Conservation (phyloP, 2,113 vertebrate genomes). For the Nerophis lumbriciformis region DNA sequence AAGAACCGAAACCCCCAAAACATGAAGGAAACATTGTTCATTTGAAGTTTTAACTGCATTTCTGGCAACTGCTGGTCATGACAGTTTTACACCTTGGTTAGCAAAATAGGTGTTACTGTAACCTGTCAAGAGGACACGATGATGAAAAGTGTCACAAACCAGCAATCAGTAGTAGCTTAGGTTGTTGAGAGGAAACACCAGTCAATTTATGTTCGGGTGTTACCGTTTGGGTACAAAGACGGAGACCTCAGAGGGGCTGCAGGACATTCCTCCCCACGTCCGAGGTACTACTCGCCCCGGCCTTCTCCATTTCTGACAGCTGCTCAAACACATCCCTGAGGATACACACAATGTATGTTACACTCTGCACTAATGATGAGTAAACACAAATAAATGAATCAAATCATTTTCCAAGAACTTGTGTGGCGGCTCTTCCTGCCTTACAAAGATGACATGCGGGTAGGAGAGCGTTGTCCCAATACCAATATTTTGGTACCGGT, state of each 20-base stretch:
- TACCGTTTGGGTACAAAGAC: background rate
- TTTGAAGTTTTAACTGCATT: constrained; percentile 41
- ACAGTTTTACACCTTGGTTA: constrained; percentile 11
- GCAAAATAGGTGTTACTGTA: background rate
- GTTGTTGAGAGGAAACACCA: constrained; percentile 28
- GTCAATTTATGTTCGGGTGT: constrained; percentile 6
- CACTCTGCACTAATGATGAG: no score
- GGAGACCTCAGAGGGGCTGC: constrained; percentile 67
- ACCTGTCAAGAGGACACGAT: constrained; percentile 1
- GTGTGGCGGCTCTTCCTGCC: no score
- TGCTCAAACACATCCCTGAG: constrained; percentile 92
- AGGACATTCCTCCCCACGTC: constrained; percentile 69
- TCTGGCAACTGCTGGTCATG: constrained; percentile 31
- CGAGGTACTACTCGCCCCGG: constrained; percentile 33
- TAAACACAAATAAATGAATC: no score
- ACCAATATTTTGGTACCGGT: no score
- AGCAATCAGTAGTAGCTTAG: constrained; percentile 59
- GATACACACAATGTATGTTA: constrained; percentile 2
- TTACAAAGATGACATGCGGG: no score
- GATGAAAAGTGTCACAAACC: constrained; percentile 40
- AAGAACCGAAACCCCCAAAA: constrained; percentile 41
- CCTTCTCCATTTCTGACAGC: constrained; percentile 85
- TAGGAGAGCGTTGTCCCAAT: no score
- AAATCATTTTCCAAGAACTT: no score
- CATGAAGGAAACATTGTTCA: constrained; percentile 37